Conservation (phyloP, 2,113 vertebrate species). For the Caloenas nicobarica region DNA sequence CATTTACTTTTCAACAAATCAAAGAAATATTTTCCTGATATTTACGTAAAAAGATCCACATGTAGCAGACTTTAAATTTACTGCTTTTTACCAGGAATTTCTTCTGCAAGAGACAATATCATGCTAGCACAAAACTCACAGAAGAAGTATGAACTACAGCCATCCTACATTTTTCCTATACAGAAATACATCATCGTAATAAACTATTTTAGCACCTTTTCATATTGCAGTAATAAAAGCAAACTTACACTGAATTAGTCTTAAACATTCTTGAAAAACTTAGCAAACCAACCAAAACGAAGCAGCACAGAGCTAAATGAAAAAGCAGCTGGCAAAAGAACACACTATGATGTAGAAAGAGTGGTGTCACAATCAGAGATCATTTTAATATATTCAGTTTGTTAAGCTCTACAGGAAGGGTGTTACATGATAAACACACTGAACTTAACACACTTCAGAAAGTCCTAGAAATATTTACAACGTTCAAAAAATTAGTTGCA, state of each 20-base stretch:
- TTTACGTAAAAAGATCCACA: neutral
- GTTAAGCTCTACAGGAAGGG: neutral
- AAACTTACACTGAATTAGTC: slow-evolving; percentile 1
- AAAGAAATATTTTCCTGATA: slow-evolving; percentile 26
- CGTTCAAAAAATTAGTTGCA: neutral
- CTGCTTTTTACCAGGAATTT: neutral
- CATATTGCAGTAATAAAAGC: slow-evolving; percentile 44
- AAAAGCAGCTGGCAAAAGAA: neutral
- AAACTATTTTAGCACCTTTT: slow-evolving; percentile 32
- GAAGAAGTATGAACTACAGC: neutral
- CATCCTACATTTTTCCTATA: neutral
- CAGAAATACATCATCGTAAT: neutral
- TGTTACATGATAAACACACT: neutral
- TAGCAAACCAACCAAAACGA: neutral
- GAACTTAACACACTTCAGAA: neutral
- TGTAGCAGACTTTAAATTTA: neutral
- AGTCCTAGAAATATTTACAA: neutral
- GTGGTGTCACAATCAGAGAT: fast-evolving
- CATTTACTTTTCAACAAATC: slow-evolving; percentile 21
- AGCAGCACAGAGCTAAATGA: neutral
- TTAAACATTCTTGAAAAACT: slow-evolving; percentile 26
- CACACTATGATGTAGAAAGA: neutral
- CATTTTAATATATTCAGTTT: neutral
- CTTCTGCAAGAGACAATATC: slow-evolving; percentile 2
- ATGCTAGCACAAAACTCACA: slow-evolving; percentile 22